Evolutionary conservation across 2,797 vertebrate genomes (phyloP), one percentile per base, ranked within the genome.

Genomic region (Cryptoblepharus egeriae): DNA sequence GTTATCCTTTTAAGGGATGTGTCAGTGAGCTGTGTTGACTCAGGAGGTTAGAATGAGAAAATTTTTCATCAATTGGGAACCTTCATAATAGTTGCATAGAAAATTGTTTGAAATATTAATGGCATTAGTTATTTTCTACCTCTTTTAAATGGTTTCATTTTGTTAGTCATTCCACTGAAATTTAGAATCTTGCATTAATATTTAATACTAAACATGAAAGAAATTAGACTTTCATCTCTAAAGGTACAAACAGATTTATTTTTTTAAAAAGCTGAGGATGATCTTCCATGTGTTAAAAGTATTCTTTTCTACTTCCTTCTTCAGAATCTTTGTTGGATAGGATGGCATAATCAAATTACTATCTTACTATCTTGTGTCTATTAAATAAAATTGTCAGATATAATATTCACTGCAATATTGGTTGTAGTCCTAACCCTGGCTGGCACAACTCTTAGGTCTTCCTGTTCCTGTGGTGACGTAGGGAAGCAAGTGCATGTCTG

Each of bases 91-190:
- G 7, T 80, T 39, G 67, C 3, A 13, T 89, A 79, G 64, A 45
- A 84, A 73, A 28, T 60, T 77, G 11, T 87, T 69, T 88, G 83
- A 90, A 91, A 84, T 91, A 87, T 86, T 87, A 61, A 80, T 85
- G 71, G 11, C 35, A 86, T 5, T 65, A n/a, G 69, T 60, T 86
- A 7, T 2, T 88, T 91, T 78, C 52, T 42, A 72, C 49, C 73
- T 9, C 77, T 75, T 75, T 87, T 28, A 84, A 83, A 79, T 57
- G 0, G 75, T 82, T 77, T 65, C 10, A 5, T 60, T 90, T 82
- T 80, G 71, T 79, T 81, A 7, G n/a, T 5, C 0, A 37, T 71
- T 42, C 61, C 81, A 75, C 81, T 28, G 64, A 63, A 61, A 83
- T 79, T 49, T 9, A 39, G 79, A 64, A 0, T 71, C 39, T 85